Evolutionary conservation across 2,113 vertebrate genomes (phyloP), one percentile per base, ranked within the genome.

Genomic region (Heliornis fulica): DNA sequence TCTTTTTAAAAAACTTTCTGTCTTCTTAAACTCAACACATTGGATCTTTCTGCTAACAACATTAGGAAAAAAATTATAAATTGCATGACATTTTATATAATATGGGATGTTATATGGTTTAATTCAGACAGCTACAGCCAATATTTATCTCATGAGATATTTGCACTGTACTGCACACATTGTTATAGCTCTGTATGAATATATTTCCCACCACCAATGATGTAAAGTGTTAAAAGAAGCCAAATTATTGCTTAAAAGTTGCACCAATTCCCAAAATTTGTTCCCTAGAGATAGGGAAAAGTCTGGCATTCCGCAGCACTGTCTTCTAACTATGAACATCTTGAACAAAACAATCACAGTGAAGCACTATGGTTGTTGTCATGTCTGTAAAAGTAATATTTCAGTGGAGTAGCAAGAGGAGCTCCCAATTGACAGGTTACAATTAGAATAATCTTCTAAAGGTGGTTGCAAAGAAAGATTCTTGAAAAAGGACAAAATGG

Each of bases 241-340:
- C 96, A 97, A 96, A 66, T 72, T 93, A 83, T 87, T 94, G 78
- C 88, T 92, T 89, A 96, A 96, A 96, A 94, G 45, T 84, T 89
- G 75, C 68, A 93, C 65, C 3, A 2, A 89, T 93, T 96, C 89
- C 94, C 85, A 93, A 59, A n/a, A 40, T 89, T 94, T 93, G 54
- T 40, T 86, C 84, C 76, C 50, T 68, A 38, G 59, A 94, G 79
- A 87, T 10, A 88, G 23, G 78, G 53, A 65, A 89, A 94, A 92
- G 89, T 86, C 89, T 94, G 93, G 61, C 64, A 90, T 94, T 88
- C 20, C 3, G 2, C 84, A 94, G 87, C 66, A 43, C 31, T 43
- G 54, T 59, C 92, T 97, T 94, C 70, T 89, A 66, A 90, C 86
- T 66, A 93, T 10, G 40, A 93, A 92, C 56, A 66, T 85, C 80